Evolutionary conservation across 2,113 vertebrate species (phyloP), one percentile per base, ranked within the genome.

Genomic region (Mirza zaza): DNA sequence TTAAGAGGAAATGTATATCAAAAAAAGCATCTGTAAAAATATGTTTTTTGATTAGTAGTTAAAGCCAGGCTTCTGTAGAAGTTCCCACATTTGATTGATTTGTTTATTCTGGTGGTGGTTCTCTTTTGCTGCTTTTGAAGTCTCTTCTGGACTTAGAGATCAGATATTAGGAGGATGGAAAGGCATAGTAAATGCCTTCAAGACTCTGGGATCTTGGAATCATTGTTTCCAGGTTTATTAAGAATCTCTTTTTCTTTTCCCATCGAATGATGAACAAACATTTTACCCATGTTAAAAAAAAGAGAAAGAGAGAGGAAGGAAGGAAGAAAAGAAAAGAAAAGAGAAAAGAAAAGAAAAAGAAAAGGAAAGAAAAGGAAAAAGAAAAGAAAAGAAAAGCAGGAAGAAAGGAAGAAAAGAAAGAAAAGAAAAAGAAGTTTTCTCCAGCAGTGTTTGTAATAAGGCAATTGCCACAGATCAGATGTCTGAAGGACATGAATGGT

Each of bases 371-470:
- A 52, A 15, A n/a, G n/a, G 50, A 52, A 52, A 50, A 13, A 3
- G 3, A 50, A 13, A 50, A 50, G 13, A 3, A 50, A 50, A 50
- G 50, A 13, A 50, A 50, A 50, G 50, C 12, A 50, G 50, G 14
- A 17, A 55, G 52, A 55, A 55, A 55, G 52, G 18, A 55, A 55
- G 52, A 55, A 55, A 55, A 55, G 52, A 18, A 55, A 55, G 52
- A 20, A 1, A 42, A 39, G n/a, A 57, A 29, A 34, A 18, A 25
- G 1, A 27, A 65, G 14, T 6, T 6, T 92, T 88, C 70, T 39
- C 65, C 80, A 79, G 96, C 87, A 76, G 17, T 90, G 96, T 88
- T 90, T 89, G 85, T 86, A 94, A 93, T 55, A 91, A 79, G 84
- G 76, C 52, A 70, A 20, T 91, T 85, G 92, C 14, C 50, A 17